Evolutionary conservation across 2,888 invertebrate species (phyloP), one percentile per base, ranked within the genome.

Genomic region (Dynastes grantii): DNA sequence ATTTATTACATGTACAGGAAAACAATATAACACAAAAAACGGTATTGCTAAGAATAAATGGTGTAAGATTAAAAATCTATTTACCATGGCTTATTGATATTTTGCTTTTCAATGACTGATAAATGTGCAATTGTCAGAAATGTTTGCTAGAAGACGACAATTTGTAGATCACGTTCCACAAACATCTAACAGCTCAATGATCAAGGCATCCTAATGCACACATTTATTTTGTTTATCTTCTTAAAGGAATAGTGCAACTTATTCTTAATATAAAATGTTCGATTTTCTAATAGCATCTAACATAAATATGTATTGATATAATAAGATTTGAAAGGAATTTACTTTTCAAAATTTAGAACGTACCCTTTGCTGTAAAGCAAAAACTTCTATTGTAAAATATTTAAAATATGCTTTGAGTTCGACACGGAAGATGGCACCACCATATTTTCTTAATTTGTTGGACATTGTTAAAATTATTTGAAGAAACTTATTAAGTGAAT

Each of bases 71-170:
- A 55, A 45, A 76, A 68, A 58, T 8, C 76, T 84, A 83, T 83
- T 85, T 85, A 87, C 86, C 87, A 87, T 87, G 86, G 85, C 85
- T 83, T 84, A 83, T 84, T 83, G 82, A 82, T 81, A 81, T 81
- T 83, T 81, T 80, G 79, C 80, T 80, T 80, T 82, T 76, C 82
- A 83, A 84, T 85, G 81, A 82, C 84, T 84, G 83, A 83, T 83
- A 83, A 81, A 81, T 78, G 81, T 81, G 77, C 79, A 83, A 81
- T 84, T 84, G 84, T 84, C 82, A 84, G 82, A 84, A 58, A 81
- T 84, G 83, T 84, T 84, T 83, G 82, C 82, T 80, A 82, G 82
- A 78, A 79, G 80, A 79, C 80, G 83, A 82, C 83, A 83, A 82
- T 81, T 82, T 82, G 81, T 78, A 77, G 81, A 78, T 29, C 77